Base-by-base conservation (phyloP, 1,140 invertebrate species). In the Mya arenaria region DNA sequence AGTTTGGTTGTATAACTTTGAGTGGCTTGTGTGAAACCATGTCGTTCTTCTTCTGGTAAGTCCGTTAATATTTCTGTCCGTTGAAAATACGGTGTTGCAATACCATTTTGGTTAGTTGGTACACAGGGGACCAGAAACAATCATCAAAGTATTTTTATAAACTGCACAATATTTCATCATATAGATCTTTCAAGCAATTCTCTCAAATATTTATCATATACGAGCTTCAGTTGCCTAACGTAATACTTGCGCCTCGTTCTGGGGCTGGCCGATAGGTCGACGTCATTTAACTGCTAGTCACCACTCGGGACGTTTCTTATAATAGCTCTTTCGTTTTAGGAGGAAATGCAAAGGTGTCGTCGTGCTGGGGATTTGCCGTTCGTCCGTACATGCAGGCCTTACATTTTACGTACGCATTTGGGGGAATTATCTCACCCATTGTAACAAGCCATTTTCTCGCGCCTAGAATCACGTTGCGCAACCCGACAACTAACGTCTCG, bases 341-440 rank as follows among this genome's bases (percentile, higher is more conserved):
- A 30, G 81, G 84, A 17, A 83, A 83, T 37, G 69, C 84, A 15
- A 68, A 80, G n/a, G 37, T 85, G 23, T 48, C 69, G 0, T 62
- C 44, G 1, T 71, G 77, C 39, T 85, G 84, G 84, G 74, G 48
- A 5, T 60, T 15, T 15, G 60, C 63, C 25, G 69, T 75, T 0
- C 36, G 60, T 25, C 28, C 52, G n/a, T 78, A 65, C 32, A 80
- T 83, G 52, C 84, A 83, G 48, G 60, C 52, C 19, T 15, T 74
- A 10, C 77, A 83, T 23, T 85, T 85, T 36, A 19, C 39, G 19
- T 85, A 65, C 52, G 74, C 80, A n/a, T n/a, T 83, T 52, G 84
- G 84, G 39, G 84, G 84, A 41, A 71, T 83, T 15, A 34, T 85
- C 6, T 71, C 74, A n/a, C 84, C 84, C 19, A 30, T 85, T 37